These are phyloP conservation scores for Condylostylus longicornis DNA, from an alignment of 1,140 invertebrate species.

Conservation along the genomic window DNA sequence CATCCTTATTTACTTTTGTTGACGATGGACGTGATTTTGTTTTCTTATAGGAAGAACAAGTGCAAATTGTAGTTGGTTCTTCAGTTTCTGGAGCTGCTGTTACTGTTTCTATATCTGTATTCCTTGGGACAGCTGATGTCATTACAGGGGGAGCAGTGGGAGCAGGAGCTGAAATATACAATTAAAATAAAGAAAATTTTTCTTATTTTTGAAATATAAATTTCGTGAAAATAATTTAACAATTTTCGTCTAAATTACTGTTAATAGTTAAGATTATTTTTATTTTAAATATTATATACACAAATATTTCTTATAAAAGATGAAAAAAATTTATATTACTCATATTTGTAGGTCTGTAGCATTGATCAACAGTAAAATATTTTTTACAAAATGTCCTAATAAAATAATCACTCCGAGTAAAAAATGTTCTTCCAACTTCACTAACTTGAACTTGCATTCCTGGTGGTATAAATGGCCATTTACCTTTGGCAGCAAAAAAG, in stretches of 20 bases:
- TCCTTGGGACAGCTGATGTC: background rate
- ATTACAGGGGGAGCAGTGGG: background rate
- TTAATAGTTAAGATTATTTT: no score
- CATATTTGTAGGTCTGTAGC: slow-evolving; percentile 24
- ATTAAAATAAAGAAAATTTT: background rate
- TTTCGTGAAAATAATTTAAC: background rate
- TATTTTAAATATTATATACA: background rate
- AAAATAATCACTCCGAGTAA: slow-evolving; percentile 21
- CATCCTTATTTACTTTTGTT: no score
- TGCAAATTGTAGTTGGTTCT: background rate
- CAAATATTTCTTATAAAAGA: background rate
- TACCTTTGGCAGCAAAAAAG: slow-evolving; percentile 29
- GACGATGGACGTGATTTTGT: slow-evolving; percentile 2
- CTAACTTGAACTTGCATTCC: slow-evolving; percentile 25
- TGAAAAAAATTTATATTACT: slow-evolving; percentile 10
- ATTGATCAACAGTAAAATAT: slow-evolving; percentile 27
- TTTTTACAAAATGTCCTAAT: slow-evolving; percentile 26
- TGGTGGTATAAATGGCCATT: slow-evolving; percentile 27
- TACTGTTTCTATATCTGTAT: slow-evolving; percentile 6
- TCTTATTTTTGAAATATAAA: background rate
- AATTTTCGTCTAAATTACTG: background rate
- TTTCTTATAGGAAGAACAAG: background rate
- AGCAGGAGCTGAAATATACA: background rate
- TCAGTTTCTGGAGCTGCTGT: background rate
- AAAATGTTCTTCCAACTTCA: slow-evolving; percentile 16